Conservation (phyloP, 2,888 invertebrate genomes). For the Trissolcus brochymenae region DNA sequence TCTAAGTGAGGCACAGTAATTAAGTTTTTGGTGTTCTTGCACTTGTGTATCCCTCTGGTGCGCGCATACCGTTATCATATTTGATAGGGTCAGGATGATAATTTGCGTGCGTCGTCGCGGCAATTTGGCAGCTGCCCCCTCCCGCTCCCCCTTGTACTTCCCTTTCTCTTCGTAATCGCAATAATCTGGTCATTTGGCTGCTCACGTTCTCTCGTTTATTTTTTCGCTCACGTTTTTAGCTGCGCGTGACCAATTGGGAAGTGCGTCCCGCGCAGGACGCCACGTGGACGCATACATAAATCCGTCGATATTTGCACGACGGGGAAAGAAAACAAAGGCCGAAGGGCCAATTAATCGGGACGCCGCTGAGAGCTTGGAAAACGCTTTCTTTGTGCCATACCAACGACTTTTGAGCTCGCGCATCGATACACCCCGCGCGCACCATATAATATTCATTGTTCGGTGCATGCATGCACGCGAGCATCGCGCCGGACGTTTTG, state of each 20-base stretch:
- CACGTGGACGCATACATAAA: conserved; percentile 28
- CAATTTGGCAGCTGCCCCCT: conserved; percentile 48
- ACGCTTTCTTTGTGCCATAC: conserved; percentile 32
- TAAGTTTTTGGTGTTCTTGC: conserved; percentile 20
- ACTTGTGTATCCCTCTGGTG: conserved; percentile 24
- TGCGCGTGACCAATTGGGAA: conserved; percentile 44
- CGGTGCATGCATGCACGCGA: too few species aligned
- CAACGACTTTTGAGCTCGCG: conserved; percentile 22
- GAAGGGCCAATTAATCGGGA: conserved; percentile 38
- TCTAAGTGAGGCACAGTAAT: conserved; percentile 21
- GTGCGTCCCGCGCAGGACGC: conserved; percentile 23
- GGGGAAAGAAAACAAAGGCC: conserved; percentile 20
- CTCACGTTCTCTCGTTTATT: conserved; percentile 25
- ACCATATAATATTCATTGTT: conserved; percentile 1
- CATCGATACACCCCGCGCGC: conserved; percentile 15
- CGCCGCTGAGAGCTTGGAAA: conserved; percentile 27
- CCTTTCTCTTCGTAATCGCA: conserved; percentile 25
- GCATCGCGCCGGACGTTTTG: conserved; percentile 7
- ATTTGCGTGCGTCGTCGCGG: conserved; percentile 42
- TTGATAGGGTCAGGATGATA: conserved; percentile 50
- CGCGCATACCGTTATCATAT: conserved; percentile 42
- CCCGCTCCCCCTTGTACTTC: conserved; percentile 6
- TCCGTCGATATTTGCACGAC: conserved; percentile 22
- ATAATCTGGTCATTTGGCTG: conserved; percentile 40
- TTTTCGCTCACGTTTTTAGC: conserved; percentile 14